A percentile compares a stretch with the other conserved stretches of the same genome.
phyloP scores from a whole-genome alignment of 1,140 invertebrate species.

The Artemia franciscana region DNA sequence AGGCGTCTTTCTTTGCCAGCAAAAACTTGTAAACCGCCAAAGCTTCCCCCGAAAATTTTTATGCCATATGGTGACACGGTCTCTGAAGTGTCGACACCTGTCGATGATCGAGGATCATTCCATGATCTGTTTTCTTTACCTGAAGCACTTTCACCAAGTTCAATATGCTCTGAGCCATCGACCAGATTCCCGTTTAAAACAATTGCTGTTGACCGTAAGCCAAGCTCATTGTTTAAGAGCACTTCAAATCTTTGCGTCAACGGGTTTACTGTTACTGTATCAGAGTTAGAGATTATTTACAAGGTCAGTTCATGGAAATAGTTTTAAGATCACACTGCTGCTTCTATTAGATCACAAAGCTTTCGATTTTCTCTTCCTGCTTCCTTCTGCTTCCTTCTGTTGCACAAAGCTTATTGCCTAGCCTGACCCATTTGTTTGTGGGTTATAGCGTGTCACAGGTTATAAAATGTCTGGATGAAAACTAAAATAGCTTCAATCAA shows the following conservation, averaged over 20 bases:
- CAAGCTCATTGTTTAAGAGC: conserved; percentile 13
- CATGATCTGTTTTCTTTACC: not conserved
- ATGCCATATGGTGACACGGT: not conserved
- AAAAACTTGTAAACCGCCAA: not conserved
- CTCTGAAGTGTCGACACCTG: not conserved
- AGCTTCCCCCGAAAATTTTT: not conserved
- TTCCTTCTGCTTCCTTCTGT: too few relatives aligned
- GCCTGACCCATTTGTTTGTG: too few relatives aligned
- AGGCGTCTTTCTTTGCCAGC: not conserved
- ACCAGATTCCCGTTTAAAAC: not conserved
- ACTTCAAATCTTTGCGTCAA: conserved; percentile 6
- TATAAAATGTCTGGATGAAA: too few relatives aligned
- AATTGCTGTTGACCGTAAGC: conserved; percentile 6
- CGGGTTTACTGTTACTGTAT: conserved; percentile 8
- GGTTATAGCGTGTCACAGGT: too few relatives aligned
- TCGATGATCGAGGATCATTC: not conserved
- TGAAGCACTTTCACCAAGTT: not conserved
- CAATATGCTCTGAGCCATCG: not conserved
- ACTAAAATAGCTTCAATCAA: too few relatives aligned
- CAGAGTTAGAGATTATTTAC: conserved; percentile 6
- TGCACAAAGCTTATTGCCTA: too few relatives aligned
- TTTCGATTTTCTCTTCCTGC: too few relatives aligned
- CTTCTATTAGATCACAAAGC: too few relatives aligned
- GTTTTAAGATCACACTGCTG: too few relatives aligned
- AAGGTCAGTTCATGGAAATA: conserved; percentile 3